These are phyloP conservation scores for Apotomis betuletana DNA, from an alignment of 2,888 invertebrate genomes.

Conservation along the genomic window DNA sequence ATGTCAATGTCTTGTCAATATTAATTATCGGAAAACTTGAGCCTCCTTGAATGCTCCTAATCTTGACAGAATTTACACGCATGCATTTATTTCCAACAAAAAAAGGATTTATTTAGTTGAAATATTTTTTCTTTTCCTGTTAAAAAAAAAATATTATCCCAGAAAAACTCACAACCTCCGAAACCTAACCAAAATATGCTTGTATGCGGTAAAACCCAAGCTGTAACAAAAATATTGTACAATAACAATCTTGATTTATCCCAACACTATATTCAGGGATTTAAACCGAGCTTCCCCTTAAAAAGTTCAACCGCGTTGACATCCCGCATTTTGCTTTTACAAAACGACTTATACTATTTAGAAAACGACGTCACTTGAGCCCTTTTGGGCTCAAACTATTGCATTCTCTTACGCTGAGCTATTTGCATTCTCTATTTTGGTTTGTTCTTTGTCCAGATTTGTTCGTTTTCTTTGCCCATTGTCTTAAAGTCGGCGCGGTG, in stretches of 20 bases:
- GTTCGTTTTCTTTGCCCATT: slow-evolving; percentile 35
- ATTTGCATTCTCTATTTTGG: slow-evolving; percentile 40
- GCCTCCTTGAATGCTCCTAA: too few relatives aligned
- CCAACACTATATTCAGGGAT: not conserved
- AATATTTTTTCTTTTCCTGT: too few relatives aligned
- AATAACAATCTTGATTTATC: too few relatives aligned
- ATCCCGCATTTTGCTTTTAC: not conserved
- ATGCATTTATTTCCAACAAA: too few relatives aligned
- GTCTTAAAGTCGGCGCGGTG: slow-evolving; percentile 8
- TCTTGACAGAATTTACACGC: too few relatives aligned
- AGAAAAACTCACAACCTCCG: too few relatives aligned
- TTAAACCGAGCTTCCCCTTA: slow-evolving; percentile 21
- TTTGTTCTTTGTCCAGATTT: slow-evolving; percentile 36
- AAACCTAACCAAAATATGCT: too few relatives aligned
- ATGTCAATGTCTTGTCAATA: too few relatives aligned
- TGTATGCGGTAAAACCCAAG: not conserved
- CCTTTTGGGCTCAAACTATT: not conserved
- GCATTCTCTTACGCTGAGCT: slow-evolving; percentile 31
- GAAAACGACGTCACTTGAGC: not conserved
- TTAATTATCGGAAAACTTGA: too few relatives aligned
- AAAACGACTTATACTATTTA: not conserved
- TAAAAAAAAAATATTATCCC: too few relatives aligned
- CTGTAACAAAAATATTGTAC: not conserved
- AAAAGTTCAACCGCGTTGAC: slow-evolving; percentile 13
- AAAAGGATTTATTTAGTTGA: too few relatives aligned